Evolutionary conservation across 2,797 vertebrate species (phyloP).

Genomic region (Limnodromus scolopaceus): DNA sequence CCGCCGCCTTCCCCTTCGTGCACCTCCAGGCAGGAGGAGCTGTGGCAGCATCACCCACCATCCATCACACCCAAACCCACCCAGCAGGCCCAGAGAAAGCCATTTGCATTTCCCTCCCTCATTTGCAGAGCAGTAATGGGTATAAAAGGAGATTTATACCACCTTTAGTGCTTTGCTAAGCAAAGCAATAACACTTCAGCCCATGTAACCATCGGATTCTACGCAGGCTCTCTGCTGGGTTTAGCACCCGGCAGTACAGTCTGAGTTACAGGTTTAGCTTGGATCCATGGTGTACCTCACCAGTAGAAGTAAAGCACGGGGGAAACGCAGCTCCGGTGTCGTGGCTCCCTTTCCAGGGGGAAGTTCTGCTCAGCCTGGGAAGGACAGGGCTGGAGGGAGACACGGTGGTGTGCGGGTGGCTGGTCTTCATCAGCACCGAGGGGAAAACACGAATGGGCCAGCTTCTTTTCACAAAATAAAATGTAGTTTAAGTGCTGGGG

Average conservation of each 20-base stretch:
- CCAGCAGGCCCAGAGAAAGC: not conserved
- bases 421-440: not conserved
- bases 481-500: accelerated
- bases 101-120: not conserved
- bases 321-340: accelerated
- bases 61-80: not conserved
- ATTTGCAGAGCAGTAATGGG: not conserved
- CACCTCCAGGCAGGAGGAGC: not conserved
- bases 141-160: not conserved
- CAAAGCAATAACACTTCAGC: not conserved
- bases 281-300: accelerated
- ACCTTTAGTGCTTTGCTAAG: not conserved
- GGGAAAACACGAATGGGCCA: not conserved
- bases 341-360: not conserved
- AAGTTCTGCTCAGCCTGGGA: not conserved
- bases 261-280: not conserved
- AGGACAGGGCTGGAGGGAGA: not conserved
- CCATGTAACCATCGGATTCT: not conserved
- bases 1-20: not conserved
- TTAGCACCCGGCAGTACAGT: not conserved
- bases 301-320: not conserved
- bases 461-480: not conserved
- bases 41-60: not conserved
- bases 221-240: not conserved
- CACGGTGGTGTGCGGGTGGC: accelerated